Evolutionary conservation across 1,140 invertebrate genomes (phyloP).

Genomic region (Fopius arisanus): DNA sequence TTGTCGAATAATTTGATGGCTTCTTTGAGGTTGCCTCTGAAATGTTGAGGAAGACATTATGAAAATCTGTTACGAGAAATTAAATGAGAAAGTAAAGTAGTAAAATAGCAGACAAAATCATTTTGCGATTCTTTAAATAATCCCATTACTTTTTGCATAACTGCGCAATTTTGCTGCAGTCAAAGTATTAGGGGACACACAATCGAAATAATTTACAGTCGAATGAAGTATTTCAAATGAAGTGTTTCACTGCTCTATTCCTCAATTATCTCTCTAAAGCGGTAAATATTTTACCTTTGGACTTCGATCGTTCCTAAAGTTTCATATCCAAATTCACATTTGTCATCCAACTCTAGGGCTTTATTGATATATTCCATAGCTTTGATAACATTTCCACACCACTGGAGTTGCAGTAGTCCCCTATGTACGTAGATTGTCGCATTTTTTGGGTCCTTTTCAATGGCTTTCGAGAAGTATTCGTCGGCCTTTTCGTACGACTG

Average conservation of each 20-base stretch:
- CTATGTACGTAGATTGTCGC: slow-evolving; percentile 87
- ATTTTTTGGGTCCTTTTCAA: slow-evolving; percentile 85
- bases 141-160: too few relatives aligned
- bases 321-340: slow-evolving; percentile 95
- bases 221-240: too few relatives aligned
- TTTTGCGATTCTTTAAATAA: too few relatives aligned
- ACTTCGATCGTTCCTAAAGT: slow-evolving; percentile 93
- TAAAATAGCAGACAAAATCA: neutral
- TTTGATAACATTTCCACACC: slow-evolving; percentile 81
- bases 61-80: neutral
- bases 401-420: slow-evolving; percentile 84
- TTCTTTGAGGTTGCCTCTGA: slow-evolving; percentile 81
- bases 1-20: slow-evolving; percentile 89
- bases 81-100: neutral
- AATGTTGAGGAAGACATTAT: slow-evolving; percentile 19
- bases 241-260: too few relatives aligned
- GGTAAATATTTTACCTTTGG: slow-evolving; percentile 74
- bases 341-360: slow-evolving; percentile 87
- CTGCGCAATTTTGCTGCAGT: too few relatives aligned
- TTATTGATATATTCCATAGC: slow-evolving; percentile 81
- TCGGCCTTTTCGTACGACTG: slow-evolving; percentile 85
- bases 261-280: neutral
- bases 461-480: slow-evolving; percentile 80
- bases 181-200: too few relatives aligned
- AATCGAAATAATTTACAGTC: neutral